Base-by-base conservation (phyloP, 2,797 vertebrate species). In the Rhinichthys osculus region DNA sequence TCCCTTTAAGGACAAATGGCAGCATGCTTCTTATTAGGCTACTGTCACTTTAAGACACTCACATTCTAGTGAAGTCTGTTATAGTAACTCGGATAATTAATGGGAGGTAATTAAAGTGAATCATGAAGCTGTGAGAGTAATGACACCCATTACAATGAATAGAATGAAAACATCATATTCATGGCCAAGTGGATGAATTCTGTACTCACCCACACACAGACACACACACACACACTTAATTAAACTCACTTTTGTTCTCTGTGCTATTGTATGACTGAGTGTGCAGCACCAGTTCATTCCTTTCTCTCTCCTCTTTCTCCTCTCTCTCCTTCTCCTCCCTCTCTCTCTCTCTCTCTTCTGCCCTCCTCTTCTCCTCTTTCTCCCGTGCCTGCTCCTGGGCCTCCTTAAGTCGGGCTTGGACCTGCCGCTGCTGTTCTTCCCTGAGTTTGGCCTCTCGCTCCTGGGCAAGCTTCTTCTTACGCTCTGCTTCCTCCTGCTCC, bases 381-480 rank as follows among this genome's bases (percentile, higher is more conserved):
- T 83, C 90, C 91, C 85, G 86, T 93, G 91, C 94, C 89, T 95
- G 88, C 71, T 94, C 93, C 87, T 91, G 94, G 11, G 93, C 93
- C 19, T 94, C 92, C 81, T 87, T 91, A 87, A 95, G 90, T 67
- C 94, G 87, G 40, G 93, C 93, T 87, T 92, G 94, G 87, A 88
- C 92, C 89, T 94, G 91, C 57, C 81, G 93, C 89, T 95, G 92
- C 84, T 94, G 95, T 89, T 95, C 93, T 86, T 94, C 94, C 76
- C 93, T 93, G 81, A 92, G 91, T 87, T 93, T 95, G 74, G 93
- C 93, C 84, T 95, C 95, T 78, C 90, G 92, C 88, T 95, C 95
- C 87, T 96, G 94, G 88, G 92, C 90, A 66, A 95, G 89, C 82
- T 38, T 94, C 88, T 90, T 93, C 90, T 92, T 93, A 7, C 88